These are phyloP conservation scores for Dicyrtoma fusca DNA, from an alignment of 2,888 invertebrate species.

Conservation along the genomic window DNA sequence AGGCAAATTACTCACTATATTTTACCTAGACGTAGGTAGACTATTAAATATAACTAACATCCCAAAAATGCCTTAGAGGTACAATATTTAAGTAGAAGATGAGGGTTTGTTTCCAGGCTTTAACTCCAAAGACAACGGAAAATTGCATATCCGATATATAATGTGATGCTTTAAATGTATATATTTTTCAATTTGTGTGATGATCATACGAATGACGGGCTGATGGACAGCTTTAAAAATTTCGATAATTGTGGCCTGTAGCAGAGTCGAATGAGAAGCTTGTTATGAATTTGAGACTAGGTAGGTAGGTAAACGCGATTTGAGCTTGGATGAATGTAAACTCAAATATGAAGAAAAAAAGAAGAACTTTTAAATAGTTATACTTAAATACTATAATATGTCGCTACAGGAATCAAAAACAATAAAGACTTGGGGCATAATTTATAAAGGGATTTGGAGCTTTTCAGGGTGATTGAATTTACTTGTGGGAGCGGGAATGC, in stretches of 20 bases:
- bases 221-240: too few species aligned
- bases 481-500: conserved; percentile 53
- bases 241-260: too few species aligned
- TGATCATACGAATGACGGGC: too few species aligned
- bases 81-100: too few species aligned
- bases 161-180: too few species aligned
- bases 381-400: too few species aligned
- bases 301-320: conserved; percentile 20
- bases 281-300: conserved; percentile 1
- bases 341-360: background rate
- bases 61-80: background rate
- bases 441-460: conserved; percentile 5
- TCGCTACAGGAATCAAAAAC: conserved; percentile 8
- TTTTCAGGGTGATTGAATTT: conserved; percentile 19
- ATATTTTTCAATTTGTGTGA: too few species aligned
- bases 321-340: background rate
- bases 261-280: too few species aligned
- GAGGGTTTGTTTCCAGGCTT: too few species aligned
- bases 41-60: background rate
- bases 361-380: too few species aligned
- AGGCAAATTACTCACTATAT: conserved; percentile 5
- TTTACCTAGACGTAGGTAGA: conserved; percentile 12
- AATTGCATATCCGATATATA: too few species aligned
- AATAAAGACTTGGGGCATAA: conserved; percentile 3
- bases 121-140: too few species aligned